Evolutionary conservation across 1,140 invertebrate species (phyloP).

Genomic region (Heterodera carotae): DNA sequence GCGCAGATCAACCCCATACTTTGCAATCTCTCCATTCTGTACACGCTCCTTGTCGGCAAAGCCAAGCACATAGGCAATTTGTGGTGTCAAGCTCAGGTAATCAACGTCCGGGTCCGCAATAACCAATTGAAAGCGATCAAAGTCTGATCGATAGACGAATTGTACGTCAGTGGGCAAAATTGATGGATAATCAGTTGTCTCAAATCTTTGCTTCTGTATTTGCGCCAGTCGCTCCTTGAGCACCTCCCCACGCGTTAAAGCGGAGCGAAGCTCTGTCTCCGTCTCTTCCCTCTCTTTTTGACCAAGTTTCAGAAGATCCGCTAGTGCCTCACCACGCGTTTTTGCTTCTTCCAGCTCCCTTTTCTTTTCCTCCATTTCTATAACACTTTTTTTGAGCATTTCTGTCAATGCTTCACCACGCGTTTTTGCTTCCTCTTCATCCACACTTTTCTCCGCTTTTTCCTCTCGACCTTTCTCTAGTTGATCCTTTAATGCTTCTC

Average conservation of each 20-base stretch:
- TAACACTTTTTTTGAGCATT: too few species aligned
- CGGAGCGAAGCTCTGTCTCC: background rate
- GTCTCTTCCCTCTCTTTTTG: background rate
- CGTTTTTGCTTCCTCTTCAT: too few species aligned
- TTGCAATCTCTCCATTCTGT: slow-evolving; percentile 1
- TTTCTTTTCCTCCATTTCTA: too few species aligned
- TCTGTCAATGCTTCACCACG: too few species aligned
- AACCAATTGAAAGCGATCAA: background rate
- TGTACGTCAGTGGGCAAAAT: background rate
- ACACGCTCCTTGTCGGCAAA: background rate
- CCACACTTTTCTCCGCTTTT: too few species aligned
- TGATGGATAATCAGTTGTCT: too few species aligned
- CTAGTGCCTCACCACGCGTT: too few species aligned
- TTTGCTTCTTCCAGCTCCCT: too few species aligned
- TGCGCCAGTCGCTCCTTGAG: background rate
- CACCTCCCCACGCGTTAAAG: background rate
- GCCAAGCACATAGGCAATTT: slow-evolving; percentile 20
- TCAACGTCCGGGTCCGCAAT: background rate
- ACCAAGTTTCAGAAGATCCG: too few species aligned
- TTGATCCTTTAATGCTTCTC: background rate
- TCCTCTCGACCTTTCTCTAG: background rate
- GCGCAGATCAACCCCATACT: slow-evolving; percentile 18
- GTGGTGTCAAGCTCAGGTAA: background rate
- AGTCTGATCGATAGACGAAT: slow-evolving; percentile 1
- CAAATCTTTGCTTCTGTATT: too few species aligned